These are phyloP conservation scores for Bilobella aurantiaca DNA, from an alignment of 1,140 invertebrate genomes.

Conservation along the genomic window DNA sequence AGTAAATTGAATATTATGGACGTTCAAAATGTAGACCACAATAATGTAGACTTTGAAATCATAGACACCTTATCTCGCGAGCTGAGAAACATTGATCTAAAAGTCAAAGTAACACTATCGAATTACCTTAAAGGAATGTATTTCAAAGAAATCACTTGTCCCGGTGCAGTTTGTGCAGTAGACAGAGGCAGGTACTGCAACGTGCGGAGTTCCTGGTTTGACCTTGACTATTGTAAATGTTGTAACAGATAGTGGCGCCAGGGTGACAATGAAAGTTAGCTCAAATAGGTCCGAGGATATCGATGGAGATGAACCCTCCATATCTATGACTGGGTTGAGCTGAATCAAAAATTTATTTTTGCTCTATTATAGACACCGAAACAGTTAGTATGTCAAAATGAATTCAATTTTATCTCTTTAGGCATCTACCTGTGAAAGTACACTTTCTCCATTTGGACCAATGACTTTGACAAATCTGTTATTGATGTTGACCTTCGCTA, in stretches of 20 bases:
- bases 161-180: constrained; percentile 60
- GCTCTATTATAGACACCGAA: neutral
- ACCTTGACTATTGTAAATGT: constrained; percentile 53
- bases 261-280: constrained; percentile 62
- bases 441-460: constrained; percentile 50
- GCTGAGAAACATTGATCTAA: no score
- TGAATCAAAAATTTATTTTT: neutral
- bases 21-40: no score
- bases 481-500: constrained; percentile 59
- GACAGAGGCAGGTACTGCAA: constrained; percentile 47
- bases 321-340: constrained; percentile 32
- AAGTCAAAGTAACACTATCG: no score
- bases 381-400: neutral
- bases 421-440: constrained; percentile 41
- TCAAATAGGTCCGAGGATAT: constrained; percentile 53
- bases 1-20: no score
- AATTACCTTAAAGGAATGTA: constrained; percentile 25
- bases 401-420: neutral
- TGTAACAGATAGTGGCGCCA: constrained; percentile 60
- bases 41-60: no score
- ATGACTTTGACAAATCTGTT: constrained; percentile 59
- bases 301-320: constrained; percentile 21
- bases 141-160: constrained; percentile 42
- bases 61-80: no score
- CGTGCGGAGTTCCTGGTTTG: constrained; percentile 33